Base-by-base conservation (phyloP, 2,113 vertebrate genomes). In the Xerus inauris region DNA sequence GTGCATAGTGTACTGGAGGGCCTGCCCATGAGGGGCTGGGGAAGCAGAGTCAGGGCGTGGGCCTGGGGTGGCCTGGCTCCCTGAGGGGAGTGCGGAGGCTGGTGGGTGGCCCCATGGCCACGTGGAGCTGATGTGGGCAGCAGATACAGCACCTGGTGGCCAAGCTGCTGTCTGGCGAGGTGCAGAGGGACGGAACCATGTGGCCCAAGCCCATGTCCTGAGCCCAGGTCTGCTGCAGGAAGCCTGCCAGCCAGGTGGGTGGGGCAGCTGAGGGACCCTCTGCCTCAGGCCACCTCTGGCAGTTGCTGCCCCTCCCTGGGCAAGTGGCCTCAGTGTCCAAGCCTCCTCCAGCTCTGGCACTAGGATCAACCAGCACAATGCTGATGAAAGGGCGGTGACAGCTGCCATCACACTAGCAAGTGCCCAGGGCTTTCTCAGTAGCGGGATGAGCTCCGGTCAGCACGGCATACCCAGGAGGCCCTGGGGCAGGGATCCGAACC, bases 11-110 rank as follows among this genome's bases (percentile, higher is more conserved):
- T 45, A 67, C 2, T 26, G 28, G 71, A 14, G 10, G 86, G 51
- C 19, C 1, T 0, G 16, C n/a, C n/a, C n/a, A 24, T 1, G 35
- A 0, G 8, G 20, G n/a, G 59, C 59, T 10, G 38, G 30, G 75
- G 5, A 35, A 57, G 30, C 3, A 5, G 75, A 30, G 12, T 30
- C 24, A 42, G 89, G 2, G 17, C 4, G 1, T 9, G 54, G n/a
- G 62, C 30, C 9, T 14, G 3, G 24, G 24, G 40, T 4, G 32
- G n/a, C 62, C 3, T 38, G 11, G 30, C 47, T 69, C 62, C n/a
- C 14, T 5, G 45, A 16, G 14, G 42, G 35, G 24, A 57, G 54
- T 6, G 54, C 5, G 13, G 64, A 9, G 64, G 30, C 64, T 30
- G 40, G 26, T 47, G 24, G 45, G 45, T 14, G 16, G 49, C 16